Evolutionary conservation across 2,888 invertebrate genomes (phyloP).

Genomic region (Anarsia innoxiella): DNA sequence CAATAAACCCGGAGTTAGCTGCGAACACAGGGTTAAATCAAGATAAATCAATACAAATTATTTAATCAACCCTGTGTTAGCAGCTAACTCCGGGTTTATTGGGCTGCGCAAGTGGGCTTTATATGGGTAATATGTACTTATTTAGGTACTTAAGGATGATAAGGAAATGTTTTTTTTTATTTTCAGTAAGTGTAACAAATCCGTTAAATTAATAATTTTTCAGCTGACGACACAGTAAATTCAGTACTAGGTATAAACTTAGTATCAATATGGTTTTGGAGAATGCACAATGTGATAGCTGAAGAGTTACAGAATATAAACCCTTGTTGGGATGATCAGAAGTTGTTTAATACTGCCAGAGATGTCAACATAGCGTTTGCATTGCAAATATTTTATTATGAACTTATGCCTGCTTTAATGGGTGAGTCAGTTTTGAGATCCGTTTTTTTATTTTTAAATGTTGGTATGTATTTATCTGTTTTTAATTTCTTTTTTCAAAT

Average conservation of each 20-base stretch:
- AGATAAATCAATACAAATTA: no score
- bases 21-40: no score
- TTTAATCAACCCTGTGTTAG: no score
- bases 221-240: slow-evolving; percentile 16
- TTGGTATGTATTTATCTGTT: background rate
- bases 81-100: no score
- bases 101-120: no score
- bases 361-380: slow-evolving; percentile 39
- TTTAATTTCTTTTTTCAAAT: background rate
- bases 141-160: no score
- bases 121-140: no score
- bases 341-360: slow-evolving; percentile 34
- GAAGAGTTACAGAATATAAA: slow-evolving; percentile 29
- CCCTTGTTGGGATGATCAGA: slow-evolving; percentile 41
- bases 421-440: slow-evolving; percentile 24
- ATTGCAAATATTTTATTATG: slow-evolving; percentile 37
- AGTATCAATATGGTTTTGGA: slow-evolving; percentile 35
- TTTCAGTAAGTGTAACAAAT: no score
- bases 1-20: no score
- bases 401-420: slow-evolving; percentile 31
- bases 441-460: background rate
- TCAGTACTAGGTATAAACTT: slow-evolving; percentile 18
- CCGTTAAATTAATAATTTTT: no score
- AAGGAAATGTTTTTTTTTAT: no score
- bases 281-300: slow-evolving; percentile 40